These are phyloP conservation scores for Arctocebus calabarensis DNA, from an alignment of 2,797 vertebrate genomes.

Conservation along the genomic window DNA sequence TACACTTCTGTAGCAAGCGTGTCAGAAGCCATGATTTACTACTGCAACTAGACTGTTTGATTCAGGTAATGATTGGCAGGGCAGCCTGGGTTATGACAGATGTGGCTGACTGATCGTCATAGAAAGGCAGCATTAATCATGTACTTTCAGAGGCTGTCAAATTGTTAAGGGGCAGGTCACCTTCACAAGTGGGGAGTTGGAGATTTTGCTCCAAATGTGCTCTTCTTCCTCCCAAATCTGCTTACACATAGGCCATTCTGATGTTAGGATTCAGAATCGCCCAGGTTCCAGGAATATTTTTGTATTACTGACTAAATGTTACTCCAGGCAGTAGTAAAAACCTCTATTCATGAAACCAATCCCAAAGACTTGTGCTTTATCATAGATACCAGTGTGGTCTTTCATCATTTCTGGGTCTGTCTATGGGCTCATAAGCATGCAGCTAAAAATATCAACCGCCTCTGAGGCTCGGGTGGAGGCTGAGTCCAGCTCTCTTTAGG, in stretches of 20 bases:
- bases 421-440: background rate
- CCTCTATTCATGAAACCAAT: background rate
- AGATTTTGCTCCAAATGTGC: background rate
- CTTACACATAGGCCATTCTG: background rate
- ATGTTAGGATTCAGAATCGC: background rate
- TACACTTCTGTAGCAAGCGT: conserved; percentile 52
- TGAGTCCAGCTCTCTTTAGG: background rate
- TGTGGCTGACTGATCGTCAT: conserved; percentile 44
- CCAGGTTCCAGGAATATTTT: conserved; percentile 16
- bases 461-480: background rate
- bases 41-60: conserved; percentile 48
- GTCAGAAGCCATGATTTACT: conserved; percentile 66
- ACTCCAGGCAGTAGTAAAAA: background rate
- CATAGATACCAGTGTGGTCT: background rate
- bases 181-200: conserved; percentile 38
- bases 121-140: conserved; percentile 59
- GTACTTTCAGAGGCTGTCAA: background rate
- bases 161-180: background rate
- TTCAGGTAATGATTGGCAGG: conserved; percentile 31
- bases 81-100: conserved; percentile 65
- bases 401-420: conserved; percentile 3
- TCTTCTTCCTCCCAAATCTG: conserved; percentile 5
- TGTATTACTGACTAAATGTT: conserved; percentile 34
- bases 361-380: background rate
- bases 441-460: conserved; percentile 7